A percentile compares a stretch with the other conserved stretches of the same genome.
These are phyloP conservation scores for Cheilosia grossa DNA, from an alignment of 2,888 invertebrate genomes.

Conservation along the genomic window DNA sequence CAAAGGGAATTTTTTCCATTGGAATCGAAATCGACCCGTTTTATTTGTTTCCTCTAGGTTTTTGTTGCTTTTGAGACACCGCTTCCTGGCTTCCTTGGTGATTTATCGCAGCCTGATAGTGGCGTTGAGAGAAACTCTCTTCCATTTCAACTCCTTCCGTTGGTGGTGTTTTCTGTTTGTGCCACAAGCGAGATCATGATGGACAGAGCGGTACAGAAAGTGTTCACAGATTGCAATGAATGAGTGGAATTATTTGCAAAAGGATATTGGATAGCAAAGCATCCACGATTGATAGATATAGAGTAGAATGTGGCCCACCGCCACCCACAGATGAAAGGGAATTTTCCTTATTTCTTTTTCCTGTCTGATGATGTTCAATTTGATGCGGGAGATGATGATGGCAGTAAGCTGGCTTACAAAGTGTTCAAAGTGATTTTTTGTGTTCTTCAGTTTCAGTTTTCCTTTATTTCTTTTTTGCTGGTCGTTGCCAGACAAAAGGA, in stretches of 20 bases:
- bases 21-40: background rate
- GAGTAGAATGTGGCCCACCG: background rate
- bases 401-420: constrained; percentile 45
- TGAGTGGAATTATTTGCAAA: constrained; percentile 56
- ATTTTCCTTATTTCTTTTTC: background rate
- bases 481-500: background rate
- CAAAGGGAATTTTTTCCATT: constrained; percentile 40
- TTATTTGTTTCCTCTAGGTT: constrained; percentile 12
- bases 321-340: background rate
- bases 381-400: constrained; percentile 12
- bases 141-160: background rate
- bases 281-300: constrained; percentile 9
- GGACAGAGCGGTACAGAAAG: background rate
- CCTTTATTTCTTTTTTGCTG: background rate
- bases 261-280: constrained; percentile 56
- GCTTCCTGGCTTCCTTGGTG: constrained; percentile 46
- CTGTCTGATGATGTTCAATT: constrained; percentile 36
- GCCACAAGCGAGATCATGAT: constrained; percentile 39
- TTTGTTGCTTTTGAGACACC: constrained; percentile 18
- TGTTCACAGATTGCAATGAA: constrained; percentile 35
- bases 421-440: constrained; percentile 55
- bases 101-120: constrained; percentile 51
- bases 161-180: background rate
- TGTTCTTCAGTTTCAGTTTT: constrained; percentile 18
- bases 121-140: constrained; percentile 40